Conservation (phyloP, 2,113 vertebrate species). For the Actenoides hombroni region DNA sequence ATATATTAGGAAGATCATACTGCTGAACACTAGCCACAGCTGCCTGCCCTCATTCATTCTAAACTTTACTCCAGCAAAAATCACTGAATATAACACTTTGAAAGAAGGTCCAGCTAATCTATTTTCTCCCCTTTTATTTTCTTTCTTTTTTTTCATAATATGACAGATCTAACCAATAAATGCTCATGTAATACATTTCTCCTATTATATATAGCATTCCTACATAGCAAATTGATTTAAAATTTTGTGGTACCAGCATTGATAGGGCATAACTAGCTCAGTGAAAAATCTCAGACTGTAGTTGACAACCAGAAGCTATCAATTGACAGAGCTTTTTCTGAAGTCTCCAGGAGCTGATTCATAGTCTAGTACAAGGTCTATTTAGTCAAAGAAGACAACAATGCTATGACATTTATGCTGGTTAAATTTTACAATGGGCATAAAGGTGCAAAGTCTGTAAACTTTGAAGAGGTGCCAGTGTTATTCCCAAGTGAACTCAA, state of each 20-base stretch:
- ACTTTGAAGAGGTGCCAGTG: neutral
- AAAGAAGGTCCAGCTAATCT: neutral
- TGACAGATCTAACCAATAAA: neutral
- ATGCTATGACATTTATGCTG: neutral
- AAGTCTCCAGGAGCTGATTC: neutral
- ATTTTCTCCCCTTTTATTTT: neutral
- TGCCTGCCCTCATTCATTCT: neutral
- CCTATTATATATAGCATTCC: neutral
- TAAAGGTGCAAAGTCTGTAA: neutral
- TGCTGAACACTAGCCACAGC: neutral
- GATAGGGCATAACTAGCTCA: neutral
- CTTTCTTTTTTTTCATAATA: neutral
- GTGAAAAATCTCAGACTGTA: neutral
- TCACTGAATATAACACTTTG: neutral
- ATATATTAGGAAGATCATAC: neutral
- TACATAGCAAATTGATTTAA: neutral
- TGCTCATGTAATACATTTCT: neutral
- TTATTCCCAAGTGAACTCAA: neutral
- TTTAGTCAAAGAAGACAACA: neutral
- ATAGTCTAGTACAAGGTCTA: neutral
- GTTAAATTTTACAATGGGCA: neutral
- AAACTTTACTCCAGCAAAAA: neutral
- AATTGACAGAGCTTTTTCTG: neutral
- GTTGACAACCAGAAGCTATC: neutral
- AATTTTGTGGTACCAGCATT: neutral